Base-by-base conservation (phyloP, 2,888 invertebrate genomes). In the Heliconius cydno region DNA sequence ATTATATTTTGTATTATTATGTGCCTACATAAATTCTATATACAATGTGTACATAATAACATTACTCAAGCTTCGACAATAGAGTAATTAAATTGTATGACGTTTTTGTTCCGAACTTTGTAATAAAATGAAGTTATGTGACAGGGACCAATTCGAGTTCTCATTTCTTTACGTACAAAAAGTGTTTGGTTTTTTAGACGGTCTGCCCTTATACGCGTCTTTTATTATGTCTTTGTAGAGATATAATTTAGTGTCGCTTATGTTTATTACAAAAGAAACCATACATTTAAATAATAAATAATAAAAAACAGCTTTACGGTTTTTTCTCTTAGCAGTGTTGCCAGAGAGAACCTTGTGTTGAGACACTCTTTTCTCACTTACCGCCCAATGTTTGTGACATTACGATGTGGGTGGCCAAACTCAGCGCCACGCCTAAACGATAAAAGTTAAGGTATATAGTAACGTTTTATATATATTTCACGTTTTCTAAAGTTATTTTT, bases 51-150 rank as follows among this genome's bases (percentile, higher is more conserved):
- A 46, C 70, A 46, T n/a, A 41, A 25, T 70, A 70, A 70, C 41
- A 70, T 70, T 9, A 46, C 41, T 70, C 25, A 70, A 70, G 70
- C 68, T 34, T 70, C 15, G 38, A 70, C 70, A 70, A 70, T 70
- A 19, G 41, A 70, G 70, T 70, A 70, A 70, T 70, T 70, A 70
- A 46, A 70, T 28, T 15, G 25, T 25, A 41, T 70, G 41, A 46
- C 15, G 41, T 25, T 70, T 25, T 70, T 70, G 41, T 41, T 41
- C 25, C 25, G 41, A 70, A 28, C 25, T 70, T 15, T 2, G 41
- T 68, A 41, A 68, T 68, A 68, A 68, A 68, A 70, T 70, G 25
- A 25, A 41, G 41, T 70, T 70, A 70, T 70, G 70, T 46, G 70
- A 46, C 70, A 41, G 25, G 38, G 38, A n/a, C 68, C 68, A 68